These are phyloP conservation scores for Sarcophaga peregrina DNA, from an alignment of 1,140 invertebrate genomes.

Conservation along the genomic window DNA sequence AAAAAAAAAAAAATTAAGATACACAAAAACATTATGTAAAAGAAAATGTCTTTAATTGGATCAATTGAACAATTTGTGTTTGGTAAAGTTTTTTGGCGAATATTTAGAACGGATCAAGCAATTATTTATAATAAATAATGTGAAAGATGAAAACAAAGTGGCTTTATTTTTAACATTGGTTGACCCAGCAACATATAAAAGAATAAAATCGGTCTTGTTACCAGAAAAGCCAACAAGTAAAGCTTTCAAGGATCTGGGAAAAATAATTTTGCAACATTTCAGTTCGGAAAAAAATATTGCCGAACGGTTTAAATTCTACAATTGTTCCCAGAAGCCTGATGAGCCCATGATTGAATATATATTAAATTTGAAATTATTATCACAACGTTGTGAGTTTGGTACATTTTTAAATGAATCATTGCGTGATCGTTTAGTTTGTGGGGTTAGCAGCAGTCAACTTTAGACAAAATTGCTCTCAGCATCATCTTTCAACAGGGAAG, in stretches of 20 bases:
- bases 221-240: no score
- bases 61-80: not conserved
- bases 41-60: conserved; percentile 17
- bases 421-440: not conserved
- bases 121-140: conserved; percentile 25
- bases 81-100: conserved; percentile 22
- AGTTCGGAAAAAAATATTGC: not conserved
- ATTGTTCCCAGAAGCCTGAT: not conserved
- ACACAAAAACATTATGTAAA: not conserved
- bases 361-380: not conserved
- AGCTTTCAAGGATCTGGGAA: no score
- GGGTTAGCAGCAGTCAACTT: not conserved
- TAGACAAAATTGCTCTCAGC: not conserved
- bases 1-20: not conserved
- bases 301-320: not conserved
- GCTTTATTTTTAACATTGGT: conserved; percentile 25
- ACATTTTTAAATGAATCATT: not conserved
- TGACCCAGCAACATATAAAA: conserved; percentile 19
- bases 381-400: not conserved
- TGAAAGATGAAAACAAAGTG: conserved; percentile 33
- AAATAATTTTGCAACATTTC: conserved; percentile 11
- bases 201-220: no score
- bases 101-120: not conserved
- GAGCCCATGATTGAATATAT: not conserved
- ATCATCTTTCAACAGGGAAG: not conserved